A percentile compares a stretch with the other conserved stretches of the same genome.
These are phyloP conservation scores for Hippopotamyrus pictus DNA, from an alignment of 2,797 vertebrate genomes.

Conservation along the genomic window DNA sequence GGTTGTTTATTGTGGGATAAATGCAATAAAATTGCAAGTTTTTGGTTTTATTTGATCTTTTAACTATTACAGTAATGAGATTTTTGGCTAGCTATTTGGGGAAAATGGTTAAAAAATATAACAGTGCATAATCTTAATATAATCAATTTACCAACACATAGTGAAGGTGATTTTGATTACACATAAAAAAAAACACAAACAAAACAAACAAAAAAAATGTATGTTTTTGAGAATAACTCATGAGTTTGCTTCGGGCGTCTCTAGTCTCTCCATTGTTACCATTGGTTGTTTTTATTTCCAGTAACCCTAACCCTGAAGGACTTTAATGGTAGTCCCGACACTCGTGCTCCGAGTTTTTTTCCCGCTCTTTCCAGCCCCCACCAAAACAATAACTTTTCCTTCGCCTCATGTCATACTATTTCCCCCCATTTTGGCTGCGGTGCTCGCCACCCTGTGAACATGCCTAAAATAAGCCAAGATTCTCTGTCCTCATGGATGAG, in stretches of 20 bases:
- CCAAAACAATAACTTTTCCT: background rate
- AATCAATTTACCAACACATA: background rate
- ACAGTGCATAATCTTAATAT: background rate
- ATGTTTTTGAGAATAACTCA: background rate
- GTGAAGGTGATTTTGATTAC: background rate
- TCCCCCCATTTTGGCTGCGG: background rate
- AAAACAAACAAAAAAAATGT: background rate
- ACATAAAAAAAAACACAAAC: background rate
- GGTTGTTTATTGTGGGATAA: background rate
- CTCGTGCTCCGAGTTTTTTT: background rate
- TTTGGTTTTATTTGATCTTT: background rate
- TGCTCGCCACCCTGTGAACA: background rate
- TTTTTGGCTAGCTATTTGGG: background rate
- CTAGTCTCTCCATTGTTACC: background rate
- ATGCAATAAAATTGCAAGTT: background rate
- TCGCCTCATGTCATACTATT: background rate
- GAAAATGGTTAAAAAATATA: background rate
- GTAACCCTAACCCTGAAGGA: background rate
- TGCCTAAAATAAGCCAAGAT: background rate
- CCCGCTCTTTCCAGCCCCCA: background rate
- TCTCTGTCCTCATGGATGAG: background rate
- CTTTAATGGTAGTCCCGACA: background rate
- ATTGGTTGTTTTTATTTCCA: background rate
- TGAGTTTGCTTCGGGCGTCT: background rate
- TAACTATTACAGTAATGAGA: background rate